Evolutionary conservation across 2,888 invertebrate genomes (phyloP).

Genomic region (Drosophila melanosoma): DNA sequence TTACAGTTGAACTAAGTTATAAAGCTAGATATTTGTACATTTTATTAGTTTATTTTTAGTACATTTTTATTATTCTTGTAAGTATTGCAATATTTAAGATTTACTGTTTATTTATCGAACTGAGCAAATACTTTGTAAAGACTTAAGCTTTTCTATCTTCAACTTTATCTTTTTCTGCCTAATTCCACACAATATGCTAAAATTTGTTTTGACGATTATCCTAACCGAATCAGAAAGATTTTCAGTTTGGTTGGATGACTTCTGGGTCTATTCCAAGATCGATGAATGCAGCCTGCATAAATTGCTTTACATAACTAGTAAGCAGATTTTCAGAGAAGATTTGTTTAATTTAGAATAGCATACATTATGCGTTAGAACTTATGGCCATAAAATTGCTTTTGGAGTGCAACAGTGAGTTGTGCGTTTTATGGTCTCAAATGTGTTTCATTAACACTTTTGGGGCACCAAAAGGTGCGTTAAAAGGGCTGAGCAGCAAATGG

Average conservation of each 20-base stretch:
- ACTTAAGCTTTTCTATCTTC: background rate
- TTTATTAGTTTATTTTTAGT: background rate
- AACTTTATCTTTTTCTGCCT: background rate
- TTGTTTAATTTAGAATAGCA: slow-evolving; percentile 14
- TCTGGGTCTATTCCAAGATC: background rate
- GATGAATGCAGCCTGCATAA: background rate
- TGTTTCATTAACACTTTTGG: slow-evolving; percentile 78
- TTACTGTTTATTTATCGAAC: no score
- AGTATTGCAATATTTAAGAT: background rate
- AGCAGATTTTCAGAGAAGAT: background rate
- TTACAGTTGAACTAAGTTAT: background rate
- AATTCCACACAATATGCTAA: background rate
- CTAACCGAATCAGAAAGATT: background rate
- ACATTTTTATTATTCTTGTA: background rate
- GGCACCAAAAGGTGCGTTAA: slow-evolving; percentile 71
- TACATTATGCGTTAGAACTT: slow-evolving; percentile 8
- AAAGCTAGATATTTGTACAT: background rate
- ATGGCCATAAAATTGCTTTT: slow-evolving; percentile 33
- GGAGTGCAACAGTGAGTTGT: slow-evolving; percentile 31
- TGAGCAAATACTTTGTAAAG: no score
- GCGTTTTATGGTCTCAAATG: slow-evolving; percentile 59
- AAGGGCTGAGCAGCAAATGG: slow-evolving; percentile 21
- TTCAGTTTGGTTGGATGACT: background rate
- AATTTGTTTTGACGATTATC: background rate
- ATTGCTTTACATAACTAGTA: background rate